Evolutionary conservation across 2,797 vertebrate genomes (phyloP), one percentile per base, ranked within the genome.

Genomic region (Argyrosomus regius): DNA sequence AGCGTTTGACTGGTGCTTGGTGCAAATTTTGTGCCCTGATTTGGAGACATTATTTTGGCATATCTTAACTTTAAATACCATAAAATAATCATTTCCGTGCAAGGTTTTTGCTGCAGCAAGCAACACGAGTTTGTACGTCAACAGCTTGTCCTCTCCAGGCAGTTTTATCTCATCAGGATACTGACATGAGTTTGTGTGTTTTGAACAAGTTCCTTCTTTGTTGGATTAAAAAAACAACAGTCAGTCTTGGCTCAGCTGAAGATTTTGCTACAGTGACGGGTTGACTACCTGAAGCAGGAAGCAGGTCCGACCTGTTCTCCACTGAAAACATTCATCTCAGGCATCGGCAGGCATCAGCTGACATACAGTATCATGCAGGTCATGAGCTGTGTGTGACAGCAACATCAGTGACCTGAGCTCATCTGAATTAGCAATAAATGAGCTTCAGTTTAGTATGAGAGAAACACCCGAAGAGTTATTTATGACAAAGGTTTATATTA

Each of bases 251-350:
- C 43, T 60, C 35, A 7, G 61, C 57, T 77, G 41, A 13, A 39
- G 45, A 39, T 3, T 5, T 14, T 49, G 26, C 13, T 6, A 50
- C 35, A 28, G 26, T 10, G 20, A n/a, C 5, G 16, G 26, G 26
- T 7, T 43, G 59, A 52, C 24, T 35, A 20, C 17, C 1, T 35
- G 39, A 62, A 61, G 76, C 79, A 60, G 65, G 39, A 62, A 61
- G 76, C 79, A 60, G 65, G 87, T 79, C 75, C 20, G 78, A 81
- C 84, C 72, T 67, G 84, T 85, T 87, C 65, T 43, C 49, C 24
- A 17, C 28, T 17, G 28, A 58, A 60, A 77, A 71, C 66, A 1
- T 0, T 14, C 60, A 59, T 54, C 57, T 3, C 57, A 24, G 16
- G 12, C 67, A 31, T 31, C 5, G 54, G 71, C 66, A 67, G 76